phyloP scores from a whole-genome alignment of 1,140 invertebrate species.

The Latrodectus geometricus region DNA sequence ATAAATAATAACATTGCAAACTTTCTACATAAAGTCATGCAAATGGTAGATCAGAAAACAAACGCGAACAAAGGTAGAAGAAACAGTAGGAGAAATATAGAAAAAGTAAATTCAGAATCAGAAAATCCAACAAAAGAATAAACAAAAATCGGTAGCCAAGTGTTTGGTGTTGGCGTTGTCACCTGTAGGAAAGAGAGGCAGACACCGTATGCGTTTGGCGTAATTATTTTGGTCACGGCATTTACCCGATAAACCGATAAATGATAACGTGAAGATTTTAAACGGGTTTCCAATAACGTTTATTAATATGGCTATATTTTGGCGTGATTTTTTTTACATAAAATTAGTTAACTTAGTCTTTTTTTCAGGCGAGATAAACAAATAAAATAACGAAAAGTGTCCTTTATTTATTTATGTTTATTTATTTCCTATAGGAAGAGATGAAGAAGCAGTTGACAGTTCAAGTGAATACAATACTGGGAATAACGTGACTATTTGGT shows the following conservation, averaged over 20 bases:
- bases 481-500: background rate
- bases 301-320: slow-evolving; percentile 33
- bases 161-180: slow-evolving; percentile 30
- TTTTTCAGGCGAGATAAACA: background rate
- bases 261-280: slow-evolving; percentile 23
- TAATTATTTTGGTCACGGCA: slow-evolving; percentile 37
- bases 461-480: background rate
- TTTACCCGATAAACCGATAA: slow-evolving; percentile 29
- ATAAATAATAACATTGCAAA: slow-evolving; percentile 29
- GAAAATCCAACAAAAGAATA: background rate
- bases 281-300: slow-evolving; percentile 53
- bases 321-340: slow-evolving; percentile 25
- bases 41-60: slow-evolving; percentile 1
- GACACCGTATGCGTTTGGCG: slow-evolving; percentile 2
- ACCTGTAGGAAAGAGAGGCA: slow-evolving; percentile 22
- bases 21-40: slow-evolving; percentile 28
- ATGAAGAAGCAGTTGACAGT: background rate
- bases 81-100: background rate
- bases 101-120: background rate
- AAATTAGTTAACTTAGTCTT: background rate
- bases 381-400: background rate
- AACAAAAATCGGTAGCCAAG: slow-evolving; percentile 8
- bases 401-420: background rate
- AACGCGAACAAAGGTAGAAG: slow-evolving; percentile 9
- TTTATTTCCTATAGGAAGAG: background rate